Conservation (phyloP, 2,888 invertebrate species). For the Tenodera sinensis region DNA sequence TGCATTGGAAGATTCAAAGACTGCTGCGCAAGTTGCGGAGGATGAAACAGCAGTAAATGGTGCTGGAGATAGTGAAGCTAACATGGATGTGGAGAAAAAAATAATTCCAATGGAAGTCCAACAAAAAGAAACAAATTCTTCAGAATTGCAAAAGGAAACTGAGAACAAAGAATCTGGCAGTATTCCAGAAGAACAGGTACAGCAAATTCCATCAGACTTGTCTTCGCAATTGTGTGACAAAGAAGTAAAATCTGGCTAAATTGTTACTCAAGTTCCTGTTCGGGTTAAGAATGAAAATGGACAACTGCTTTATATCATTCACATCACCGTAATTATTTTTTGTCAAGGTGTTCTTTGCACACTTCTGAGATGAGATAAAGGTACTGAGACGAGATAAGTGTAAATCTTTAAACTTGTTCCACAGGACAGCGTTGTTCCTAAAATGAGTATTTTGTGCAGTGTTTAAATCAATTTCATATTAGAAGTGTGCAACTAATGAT, state of each 20-base stretch:
- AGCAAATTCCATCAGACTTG: no score
- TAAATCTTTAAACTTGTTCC: background rate
- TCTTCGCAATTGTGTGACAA: background rate
- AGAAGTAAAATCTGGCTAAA: background rate
- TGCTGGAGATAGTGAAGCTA: background rate
- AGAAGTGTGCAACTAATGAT: background rate
- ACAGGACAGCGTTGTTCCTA: background rate
- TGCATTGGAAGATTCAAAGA: background rate
- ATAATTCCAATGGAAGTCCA: background rate
- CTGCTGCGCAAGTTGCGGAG: background rate
- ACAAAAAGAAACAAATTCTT: background rate
- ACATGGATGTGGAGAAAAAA: background rate
- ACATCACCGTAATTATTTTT: background rate
- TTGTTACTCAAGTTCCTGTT: background rate
- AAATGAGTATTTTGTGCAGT: background rate
- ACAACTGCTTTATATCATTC: background rate
- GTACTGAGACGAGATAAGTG: background rate
- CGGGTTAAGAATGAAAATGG: background rate
- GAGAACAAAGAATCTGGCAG: background rate
- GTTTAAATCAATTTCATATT: background rate
- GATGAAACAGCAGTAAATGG: background rate
- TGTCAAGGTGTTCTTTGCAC: background rate
- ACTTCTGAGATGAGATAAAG: background rate
- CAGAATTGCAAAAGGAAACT: background rate
- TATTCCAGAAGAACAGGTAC: background rate